Conservation (phyloP, 2,113 vertebrate species). For the Choloepus hoffmanni region DNA sequence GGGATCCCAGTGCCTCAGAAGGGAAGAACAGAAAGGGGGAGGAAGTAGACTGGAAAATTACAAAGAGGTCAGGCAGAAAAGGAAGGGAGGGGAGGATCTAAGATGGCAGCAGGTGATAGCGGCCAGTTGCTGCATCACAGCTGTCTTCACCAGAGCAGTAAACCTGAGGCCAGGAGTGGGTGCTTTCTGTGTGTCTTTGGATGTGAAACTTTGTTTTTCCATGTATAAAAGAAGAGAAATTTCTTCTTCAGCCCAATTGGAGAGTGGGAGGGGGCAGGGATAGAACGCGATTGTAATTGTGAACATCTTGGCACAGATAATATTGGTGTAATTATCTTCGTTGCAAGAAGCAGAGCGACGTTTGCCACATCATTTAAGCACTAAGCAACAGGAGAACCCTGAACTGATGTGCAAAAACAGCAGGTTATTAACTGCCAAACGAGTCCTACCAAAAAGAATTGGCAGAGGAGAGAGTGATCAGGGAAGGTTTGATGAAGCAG, state of each 20-base stretch:
- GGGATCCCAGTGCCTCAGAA: background rate
- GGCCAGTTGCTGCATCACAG: accelerated
- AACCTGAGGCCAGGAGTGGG: background rate
- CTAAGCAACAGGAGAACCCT: background rate
- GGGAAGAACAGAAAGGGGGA: background rate
- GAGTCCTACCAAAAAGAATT: background rate
- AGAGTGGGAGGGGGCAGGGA: too few species aligned
- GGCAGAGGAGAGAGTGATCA: background rate
- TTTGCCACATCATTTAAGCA: background rate
- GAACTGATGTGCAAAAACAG: background rate
- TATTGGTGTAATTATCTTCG: background rate
- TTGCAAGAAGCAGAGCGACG: too few species aligned
- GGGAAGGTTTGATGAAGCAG: background rate
- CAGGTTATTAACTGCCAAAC: accelerated
- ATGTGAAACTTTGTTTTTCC: background rate
- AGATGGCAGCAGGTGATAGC: accelerated
- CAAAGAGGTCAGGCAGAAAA: accelerated
- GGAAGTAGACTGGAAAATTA: background rate
- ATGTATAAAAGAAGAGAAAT: background rate
- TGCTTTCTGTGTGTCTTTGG: background rate
- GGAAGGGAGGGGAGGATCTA: background rate
- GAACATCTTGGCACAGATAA: background rate
- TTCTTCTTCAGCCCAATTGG: background rate
- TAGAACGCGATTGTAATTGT: background rate
- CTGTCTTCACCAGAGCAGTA: background rate